phyloP scores from a whole-genome alignment of 2,113 vertebrate genomes.

The Aptenodytes patagonicus region DNA sequence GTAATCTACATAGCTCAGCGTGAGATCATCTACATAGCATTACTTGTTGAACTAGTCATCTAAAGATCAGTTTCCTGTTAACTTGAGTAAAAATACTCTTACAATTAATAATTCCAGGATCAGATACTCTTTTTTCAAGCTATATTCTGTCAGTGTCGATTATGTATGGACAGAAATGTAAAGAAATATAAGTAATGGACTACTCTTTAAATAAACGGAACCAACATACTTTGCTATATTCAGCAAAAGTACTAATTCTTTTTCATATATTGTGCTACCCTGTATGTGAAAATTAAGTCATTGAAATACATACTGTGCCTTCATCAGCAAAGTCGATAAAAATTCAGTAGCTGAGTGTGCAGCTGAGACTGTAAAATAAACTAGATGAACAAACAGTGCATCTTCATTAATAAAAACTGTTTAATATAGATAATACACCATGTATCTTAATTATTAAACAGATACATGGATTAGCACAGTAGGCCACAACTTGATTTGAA shows the following conservation, averaged over 20 bases:
- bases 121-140: not conserved
- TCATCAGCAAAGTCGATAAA: slow-evolving; percentile 38
- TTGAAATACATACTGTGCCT: not conserved
- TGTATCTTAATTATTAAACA: slow-evolving; percentile 57
- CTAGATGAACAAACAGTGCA: slow-evolving; percentile 40
- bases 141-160: not conserved
- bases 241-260: not conserved
- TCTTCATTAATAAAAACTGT: slow-evolving; percentile 72
- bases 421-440: slow-evolving; percentile 45
- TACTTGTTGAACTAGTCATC: not conserved
- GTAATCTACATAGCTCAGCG: not conserved
- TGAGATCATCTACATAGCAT: not conserved
- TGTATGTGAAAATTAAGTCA: not conserved
- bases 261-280: not conserved
- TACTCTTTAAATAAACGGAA: not conserved
- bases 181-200: not conserved
- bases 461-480: slow-evolving; percentile 58
- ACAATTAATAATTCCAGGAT: not conserved
- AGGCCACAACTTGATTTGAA: slow-evolving; percentile 37
- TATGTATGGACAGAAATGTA: not conserved
- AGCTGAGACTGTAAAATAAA: slow-evolving; percentile 58
- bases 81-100: not conserved
- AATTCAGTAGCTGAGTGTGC: slow-evolving; percentile 46
- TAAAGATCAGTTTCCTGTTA: not conserved
- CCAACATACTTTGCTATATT: not conserved